Evolutionary conservation across 2,113 vertebrate species (phyloP).

Genomic region (Morone chrysops): DNA sequence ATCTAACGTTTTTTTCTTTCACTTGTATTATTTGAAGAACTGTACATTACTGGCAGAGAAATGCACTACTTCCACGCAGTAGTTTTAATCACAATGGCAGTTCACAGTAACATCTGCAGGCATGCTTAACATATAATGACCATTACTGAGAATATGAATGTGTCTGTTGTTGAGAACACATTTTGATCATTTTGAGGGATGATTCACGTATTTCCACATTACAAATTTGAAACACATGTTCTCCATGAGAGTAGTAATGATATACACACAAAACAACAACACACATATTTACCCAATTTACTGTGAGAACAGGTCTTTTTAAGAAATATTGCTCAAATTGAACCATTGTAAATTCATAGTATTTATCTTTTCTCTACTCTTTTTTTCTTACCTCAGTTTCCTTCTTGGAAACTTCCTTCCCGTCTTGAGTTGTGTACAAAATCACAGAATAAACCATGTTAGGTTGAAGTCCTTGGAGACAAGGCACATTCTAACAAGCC

Average conservation of each 20-base stretch:
- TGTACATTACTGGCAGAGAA: background rate
- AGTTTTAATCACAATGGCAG: too few relatives aligned
- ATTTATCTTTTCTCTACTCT: background rate
- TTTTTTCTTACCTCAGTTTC: constrained; percentile 31
- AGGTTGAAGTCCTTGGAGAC: background rate
- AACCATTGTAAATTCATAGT: background rate
- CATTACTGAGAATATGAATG: background rate
- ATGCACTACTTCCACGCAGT: background rate
- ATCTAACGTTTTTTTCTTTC: too few relatives aligned
- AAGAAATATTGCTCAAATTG: background rate
- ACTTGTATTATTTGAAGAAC: too few relatives aligned
- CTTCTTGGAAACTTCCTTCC: background rate
- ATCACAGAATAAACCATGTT: background rate
- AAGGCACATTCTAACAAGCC: background rate
- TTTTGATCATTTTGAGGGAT: background rate
- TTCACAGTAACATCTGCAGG: background rate
- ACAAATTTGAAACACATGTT: constrained; percentile 6
- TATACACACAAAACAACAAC: background rate
- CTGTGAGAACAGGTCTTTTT: background rate
- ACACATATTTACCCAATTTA: background rate
- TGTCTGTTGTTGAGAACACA: background rate
- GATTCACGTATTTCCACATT: constrained; percentile 59
- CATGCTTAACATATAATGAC: background rate
- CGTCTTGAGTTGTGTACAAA: background rate
- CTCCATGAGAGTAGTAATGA: background rate